Conservation (phyloP, 2,113 vertebrate genomes). For the Buteo buteo region DNA sequence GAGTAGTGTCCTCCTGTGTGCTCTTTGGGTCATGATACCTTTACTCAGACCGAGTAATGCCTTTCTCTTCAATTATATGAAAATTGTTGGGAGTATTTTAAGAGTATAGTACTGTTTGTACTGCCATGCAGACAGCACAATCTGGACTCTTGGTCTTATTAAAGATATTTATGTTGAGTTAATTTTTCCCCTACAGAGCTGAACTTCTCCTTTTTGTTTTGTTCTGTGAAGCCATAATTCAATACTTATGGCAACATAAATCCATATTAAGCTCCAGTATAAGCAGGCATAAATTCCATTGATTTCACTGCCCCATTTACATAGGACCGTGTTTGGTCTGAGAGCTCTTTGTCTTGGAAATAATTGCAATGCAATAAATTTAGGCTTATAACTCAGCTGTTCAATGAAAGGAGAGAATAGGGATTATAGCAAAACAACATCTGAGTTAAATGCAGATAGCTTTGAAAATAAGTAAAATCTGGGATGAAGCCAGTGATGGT, state of each 20-base stretch:
- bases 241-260: slow-evolving; percentile 49
- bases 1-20: slow-evolving; percentile 5
- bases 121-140: slow-evolving; percentile 23
- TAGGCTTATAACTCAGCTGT: slow-evolving; percentile 14
- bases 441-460: not conserved
- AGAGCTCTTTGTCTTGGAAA: slow-evolving; percentile 34
- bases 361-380: slow-evolving; percentile 39
- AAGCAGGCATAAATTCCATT: slow-evolving; percentile 50
- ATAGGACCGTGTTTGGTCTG: not conserved
- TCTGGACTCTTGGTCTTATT: slow-evolving; percentile 20
- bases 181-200: slow-evolving; percentile 50
- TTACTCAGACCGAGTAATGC: not conserved
- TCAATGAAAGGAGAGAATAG: not conserved
- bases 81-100: not conserved
- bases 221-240: slow-evolving; percentile 56
- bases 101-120: slow-evolving; percentile 29
- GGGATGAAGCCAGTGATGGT: not conserved
- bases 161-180: slow-evolving; percentile 29
- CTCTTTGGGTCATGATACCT: slow-evolving; percentile 26
- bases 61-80: not conserved
- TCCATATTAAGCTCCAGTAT: slow-evolving; percentile 46
- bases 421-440: not conserved
- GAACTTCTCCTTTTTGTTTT: slow-evolving; percentile 58
- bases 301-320: slow-evolving; percentile 13
- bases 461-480: slow-evolving; percentile 6